Percentiles rank a stretch among this genome's conserved stretches.
These are phyloP conservation scores for Pygocentrus nattereri DNA, from an alignment of 2,797 vertebrate genomes.

Conservation along the genomic window DNA sequence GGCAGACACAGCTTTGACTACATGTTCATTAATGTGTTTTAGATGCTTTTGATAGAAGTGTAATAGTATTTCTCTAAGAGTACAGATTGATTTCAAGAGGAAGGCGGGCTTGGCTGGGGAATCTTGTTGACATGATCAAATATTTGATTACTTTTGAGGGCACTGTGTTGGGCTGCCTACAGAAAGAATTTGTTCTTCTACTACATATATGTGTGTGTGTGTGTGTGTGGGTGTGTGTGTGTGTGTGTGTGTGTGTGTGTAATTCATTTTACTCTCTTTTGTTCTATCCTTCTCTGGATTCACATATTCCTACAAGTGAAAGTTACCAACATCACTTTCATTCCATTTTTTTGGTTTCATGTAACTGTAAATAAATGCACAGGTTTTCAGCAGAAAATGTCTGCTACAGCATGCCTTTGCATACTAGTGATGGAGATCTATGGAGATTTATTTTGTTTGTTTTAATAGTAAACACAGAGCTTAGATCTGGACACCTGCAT, in stretches of 20 bases:
- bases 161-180: slow-evolving; percentile 65
- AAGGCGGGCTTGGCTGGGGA: slow-evolving; percentile 41
- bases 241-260: too few relatives aligned
- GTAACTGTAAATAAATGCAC: background rate
- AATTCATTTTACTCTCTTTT: slow-evolving; percentile 41
- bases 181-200: slow-evolving; percentile 60
- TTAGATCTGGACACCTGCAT: too few relatives aligned
- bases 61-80: slow-evolving; percentile 58
- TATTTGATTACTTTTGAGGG: slow-evolving; percentile 71
- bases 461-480: too few relatives aligned
- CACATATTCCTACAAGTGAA: slow-evolving; percentile 12
- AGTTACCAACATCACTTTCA: too few relatives aligned
- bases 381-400: background rate
- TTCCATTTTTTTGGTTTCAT: background rate
- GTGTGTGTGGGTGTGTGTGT: too few relatives aligned
- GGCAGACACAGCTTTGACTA: slow-evolving; percentile 22
- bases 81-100: slow-evolving; percentile 64
- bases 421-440: too few relatives aligned
- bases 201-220: slow-evolving; percentile 36
- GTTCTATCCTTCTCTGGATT: slow-evolving; percentile 32
- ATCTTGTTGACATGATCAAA: slow-evolving; percentile 68
- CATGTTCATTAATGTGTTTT: slow-evolving; percentile 59
- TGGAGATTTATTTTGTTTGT: too few relatives aligned
- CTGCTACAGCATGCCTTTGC: too few relatives aligned
- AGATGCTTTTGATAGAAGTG: slow-evolving; percentile 56